phyloP scores from a whole-genome alignment of 2,797 vertebrate species.

The Sebastes vulpes region DNA sequence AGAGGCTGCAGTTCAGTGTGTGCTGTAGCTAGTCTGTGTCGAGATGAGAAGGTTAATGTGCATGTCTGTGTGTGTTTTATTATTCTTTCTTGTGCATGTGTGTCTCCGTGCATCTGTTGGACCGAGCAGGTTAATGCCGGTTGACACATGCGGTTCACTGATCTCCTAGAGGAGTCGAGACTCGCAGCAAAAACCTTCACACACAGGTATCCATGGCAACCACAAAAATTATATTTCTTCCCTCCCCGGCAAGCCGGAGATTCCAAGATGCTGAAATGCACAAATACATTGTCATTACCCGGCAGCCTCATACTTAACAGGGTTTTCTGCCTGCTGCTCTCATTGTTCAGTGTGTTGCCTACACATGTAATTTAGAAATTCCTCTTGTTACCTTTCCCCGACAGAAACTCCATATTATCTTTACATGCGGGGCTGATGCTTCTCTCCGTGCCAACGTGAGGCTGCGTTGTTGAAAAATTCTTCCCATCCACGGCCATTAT shows the following conservation, averaged over 20 bases:
- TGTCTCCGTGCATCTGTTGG: constrained; percentile 64
- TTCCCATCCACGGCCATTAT: constrained; percentile 6
- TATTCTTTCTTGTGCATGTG: constrained; percentile 53
- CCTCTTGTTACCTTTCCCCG: constrained; percentile 54
- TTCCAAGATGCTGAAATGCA: constrained; percentile 82
- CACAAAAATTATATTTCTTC: constrained; percentile 78
- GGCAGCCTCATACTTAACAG: constrained; percentile 75
- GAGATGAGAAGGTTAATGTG: constrained; percentile 56
- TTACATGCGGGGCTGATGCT: constrained; percentile 24
- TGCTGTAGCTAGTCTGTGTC: not conserved
- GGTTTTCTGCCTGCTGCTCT: constrained; percentile 68
- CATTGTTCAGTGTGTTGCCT: constrained; percentile 62
- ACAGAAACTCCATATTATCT: constrained; percentile 55
- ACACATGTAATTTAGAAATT: constrained; percentile 75
- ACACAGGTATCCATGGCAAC: constrained; percentile 86
- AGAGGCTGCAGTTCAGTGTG: constrained; percentile 27
- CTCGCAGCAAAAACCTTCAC: constrained; percentile 74
- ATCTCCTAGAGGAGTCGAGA: constrained; percentile 84
- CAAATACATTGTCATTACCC: constrained; percentile 85
- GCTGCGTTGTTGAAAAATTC: constrained; percentile 33
- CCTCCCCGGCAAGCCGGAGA: constrained; percentile 70
- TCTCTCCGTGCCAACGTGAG: not conserved
- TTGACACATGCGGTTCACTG: constrained; percentile 83
- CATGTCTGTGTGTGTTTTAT: constrained; percentile 46
- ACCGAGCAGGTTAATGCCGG: constrained; percentile 83